A percentile compares a stretch with the other conserved stretches of the same genome.
These are phyloP conservation scores for Drosophila dunni DNA, from an alignment of 1,140 invertebrate genomes.

Conservation along the genomic window DNA sequence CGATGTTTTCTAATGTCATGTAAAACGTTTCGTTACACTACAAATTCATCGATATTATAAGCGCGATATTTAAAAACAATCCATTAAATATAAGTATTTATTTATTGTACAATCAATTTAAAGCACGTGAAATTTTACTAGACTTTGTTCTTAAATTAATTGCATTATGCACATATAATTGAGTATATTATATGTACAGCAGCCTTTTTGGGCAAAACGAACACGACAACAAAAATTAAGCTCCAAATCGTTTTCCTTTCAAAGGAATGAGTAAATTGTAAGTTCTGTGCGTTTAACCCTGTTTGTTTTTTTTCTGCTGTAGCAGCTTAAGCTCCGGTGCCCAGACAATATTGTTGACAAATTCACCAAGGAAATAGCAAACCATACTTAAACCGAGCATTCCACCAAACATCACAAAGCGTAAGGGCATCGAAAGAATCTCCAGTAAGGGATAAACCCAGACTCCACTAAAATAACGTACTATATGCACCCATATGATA, in stretches of 20 bases:
- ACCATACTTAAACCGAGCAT: conserved; percentile 66
- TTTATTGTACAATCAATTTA: conserved; percentile 10
- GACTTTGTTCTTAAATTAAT: conserved; percentile 9
- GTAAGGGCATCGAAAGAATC: conserved; percentile 58
- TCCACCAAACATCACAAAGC: conserved; percentile 61
- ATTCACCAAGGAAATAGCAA: conserved; percentile 70
- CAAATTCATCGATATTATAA: conserved; percentile 5
- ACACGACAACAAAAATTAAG: conserved; percentile 7
- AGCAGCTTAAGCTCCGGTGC: conserved; percentile 64
- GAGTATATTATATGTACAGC: conserved; percentile 15
- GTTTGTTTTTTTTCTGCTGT: conserved; percentile 49
- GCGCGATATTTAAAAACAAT: conserved; percentile 6
- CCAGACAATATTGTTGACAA: conserved; percentile 66
- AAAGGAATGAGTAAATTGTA: conserved; percentile 1
- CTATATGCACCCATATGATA: conserved; percentile 77
- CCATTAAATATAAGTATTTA: not conserved
- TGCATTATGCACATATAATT: conserved; percentile 1
- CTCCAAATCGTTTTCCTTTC: conserved; percentile 8
- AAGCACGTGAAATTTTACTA: conserved; percentile 9
- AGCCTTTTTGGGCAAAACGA: conserved; percentile 25
- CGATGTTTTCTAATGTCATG: too few relatives aligned
- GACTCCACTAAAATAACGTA: conserved; percentile 68
- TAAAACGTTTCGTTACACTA: too few relatives aligned
- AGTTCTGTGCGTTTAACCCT: conserved; percentile 20
- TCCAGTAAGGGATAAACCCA: conserved; percentile 78